Evolutionary conservation across 2,797 vertebrate species (phyloP).

Genomic region (Pteronotus mesoamericanus): DNA sequence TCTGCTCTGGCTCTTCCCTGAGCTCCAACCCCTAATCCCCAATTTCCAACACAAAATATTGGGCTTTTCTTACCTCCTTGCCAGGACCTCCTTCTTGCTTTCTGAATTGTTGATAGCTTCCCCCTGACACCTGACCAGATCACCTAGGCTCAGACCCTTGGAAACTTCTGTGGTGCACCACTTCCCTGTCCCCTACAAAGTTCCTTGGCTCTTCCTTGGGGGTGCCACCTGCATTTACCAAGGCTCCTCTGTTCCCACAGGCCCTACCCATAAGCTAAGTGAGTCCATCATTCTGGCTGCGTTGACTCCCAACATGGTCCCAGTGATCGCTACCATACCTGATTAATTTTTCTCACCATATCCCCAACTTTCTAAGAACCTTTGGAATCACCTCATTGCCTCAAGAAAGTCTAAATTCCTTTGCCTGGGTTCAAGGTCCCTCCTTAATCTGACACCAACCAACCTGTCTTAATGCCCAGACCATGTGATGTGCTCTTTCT

Average conservation of each 20-base stretch:
- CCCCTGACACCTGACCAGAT: background rate
- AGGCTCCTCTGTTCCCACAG: background rate
- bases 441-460: background rate
- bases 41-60: background rate
- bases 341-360: background rate
- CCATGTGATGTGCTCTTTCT: background rate
- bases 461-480: background rate
- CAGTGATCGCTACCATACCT: background rate
- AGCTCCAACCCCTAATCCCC: background rate
- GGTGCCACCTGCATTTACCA: background rate
- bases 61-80: no score
- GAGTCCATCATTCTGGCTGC: background rate
- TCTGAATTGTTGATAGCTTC: background rate
- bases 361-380: background rate
- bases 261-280: background rate
- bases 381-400: background rate
- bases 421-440: background rate
- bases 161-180: background rate
- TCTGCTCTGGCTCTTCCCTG: background rate
- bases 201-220: background rate
- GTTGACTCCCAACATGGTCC: background rate
- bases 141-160: background rate
- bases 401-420: background rate
- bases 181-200: no score
- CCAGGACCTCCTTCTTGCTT: background rate